Evolutionary conservation across 2,113 vertebrate species (phyloP), one percentile per base, ranked within the genome.

Genomic region (Clarias magur): DNA sequence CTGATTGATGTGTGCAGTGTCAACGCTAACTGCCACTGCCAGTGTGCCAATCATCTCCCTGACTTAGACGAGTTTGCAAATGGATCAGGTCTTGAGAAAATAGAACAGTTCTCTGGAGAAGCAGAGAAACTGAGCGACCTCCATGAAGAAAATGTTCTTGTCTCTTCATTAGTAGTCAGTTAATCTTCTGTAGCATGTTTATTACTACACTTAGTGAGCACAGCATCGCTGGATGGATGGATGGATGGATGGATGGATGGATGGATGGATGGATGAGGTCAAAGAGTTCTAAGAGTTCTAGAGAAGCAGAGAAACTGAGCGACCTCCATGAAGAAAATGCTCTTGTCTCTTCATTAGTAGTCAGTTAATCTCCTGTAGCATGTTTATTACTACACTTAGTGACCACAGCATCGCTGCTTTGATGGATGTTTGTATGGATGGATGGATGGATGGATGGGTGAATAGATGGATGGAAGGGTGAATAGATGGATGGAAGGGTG

Each of bases 1-100:
- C 38, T 80, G 76, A 80, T 59, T 57, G 76, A 80, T 80, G 54
- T 80, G 13, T 80, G 76, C 56, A 60, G 2, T 38, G 38, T 30
- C 79, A 80, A 80, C 16, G 56, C 27, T 34, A 60, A 60, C 57
- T 80, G 79, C 79, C 27, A 60, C 56, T 38, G 27, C 56, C 19
- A 60, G 79, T 56, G 34, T 80, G 78, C 56, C 27, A 80, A 60
- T 80, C 17, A 80, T 80, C 78, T 34, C 60, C 56, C 79, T 60
- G 10, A 59, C 57, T 34, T 60, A 30, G 60, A 60, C 2, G 73
- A 78, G 48, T 54, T 78, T 54, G 23, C 2, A 6, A 75, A 57
- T 10, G 15, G 17, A 80, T 59, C 27, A 11, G 5, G 78, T 17
- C 54, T 57, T 0, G 34, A 57, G n/a, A 56, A 79, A 57, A 78